phyloP scores from a whole-genome alignment of 2,797 vertebrate genomes.

The Hoplostethus atlanticus region DNA sequence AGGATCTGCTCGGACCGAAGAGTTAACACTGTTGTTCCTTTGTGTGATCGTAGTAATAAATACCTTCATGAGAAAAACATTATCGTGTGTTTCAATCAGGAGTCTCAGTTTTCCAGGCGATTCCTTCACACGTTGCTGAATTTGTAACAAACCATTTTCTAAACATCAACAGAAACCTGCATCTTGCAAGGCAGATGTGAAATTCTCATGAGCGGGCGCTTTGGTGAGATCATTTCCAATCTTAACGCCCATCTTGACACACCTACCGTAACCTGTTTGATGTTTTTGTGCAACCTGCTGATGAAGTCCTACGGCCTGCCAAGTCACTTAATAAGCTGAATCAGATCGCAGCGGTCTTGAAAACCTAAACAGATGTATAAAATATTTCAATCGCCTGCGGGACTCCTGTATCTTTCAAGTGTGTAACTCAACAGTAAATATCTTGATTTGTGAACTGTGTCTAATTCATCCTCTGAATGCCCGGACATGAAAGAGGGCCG shows the following conservation, averaged over 20 bases:
- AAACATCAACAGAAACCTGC: no score
- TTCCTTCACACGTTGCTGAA: no score
- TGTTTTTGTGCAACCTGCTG: neutral
- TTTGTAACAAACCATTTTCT: no score
- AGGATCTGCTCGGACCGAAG: neutral
- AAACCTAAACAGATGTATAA: constrained; percentile 64
- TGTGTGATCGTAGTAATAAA: neutral
- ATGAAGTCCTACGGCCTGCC: no score
- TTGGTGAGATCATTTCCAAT: neutral
- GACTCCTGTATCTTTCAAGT: constrained; percentile 74
- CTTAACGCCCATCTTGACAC: neutral
- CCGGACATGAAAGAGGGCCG: constrained; percentile 82
- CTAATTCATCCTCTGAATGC: constrained; percentile 86
- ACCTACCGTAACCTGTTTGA: neutral
- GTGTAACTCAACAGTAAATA: constrained; percentile 77
- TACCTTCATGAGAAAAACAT: no score
- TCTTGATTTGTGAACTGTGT: constrained; percentile 89
- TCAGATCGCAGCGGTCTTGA: constrained; percentile 33
- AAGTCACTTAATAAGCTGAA: constrained; percentile 19
- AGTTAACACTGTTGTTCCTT: neutral
- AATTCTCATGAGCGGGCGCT: neutral
- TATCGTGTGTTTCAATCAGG: no score
- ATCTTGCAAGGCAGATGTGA: neutral
- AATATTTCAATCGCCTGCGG: constrained; percentile 66
- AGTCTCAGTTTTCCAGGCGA: no score